These are phyloP conservation scores for Amniataba percoides DNA, from an alignment of 2,797 vertebrate genomes.

Conservation along the genomic window DNA sequence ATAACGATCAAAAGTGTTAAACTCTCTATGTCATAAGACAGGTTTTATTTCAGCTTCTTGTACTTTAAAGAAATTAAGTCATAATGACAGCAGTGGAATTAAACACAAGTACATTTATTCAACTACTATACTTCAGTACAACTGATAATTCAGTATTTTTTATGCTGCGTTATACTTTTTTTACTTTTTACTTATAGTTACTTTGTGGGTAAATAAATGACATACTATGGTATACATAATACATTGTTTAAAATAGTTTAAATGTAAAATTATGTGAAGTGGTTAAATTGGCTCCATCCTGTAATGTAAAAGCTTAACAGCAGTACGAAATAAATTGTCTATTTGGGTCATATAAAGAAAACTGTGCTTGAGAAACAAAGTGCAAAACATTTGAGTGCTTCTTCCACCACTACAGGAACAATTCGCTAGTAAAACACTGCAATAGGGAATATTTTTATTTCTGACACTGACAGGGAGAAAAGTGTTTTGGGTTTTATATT, in stretches of 20 bases:
- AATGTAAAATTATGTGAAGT: background rate
- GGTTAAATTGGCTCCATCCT: background rate
- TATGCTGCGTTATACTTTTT: too few species aligned
- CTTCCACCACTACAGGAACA: background rate
- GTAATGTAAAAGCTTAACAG: background rate
- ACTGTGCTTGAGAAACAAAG: too few species aligned
- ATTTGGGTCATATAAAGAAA: too few species aligned
- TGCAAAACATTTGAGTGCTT: background rate
- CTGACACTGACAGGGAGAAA: background rate
- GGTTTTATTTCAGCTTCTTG: too few species aligned
- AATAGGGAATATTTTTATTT: background rate
- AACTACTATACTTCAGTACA: too few species aligned
- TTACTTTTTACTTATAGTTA: background rate
- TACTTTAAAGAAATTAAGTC: too few species aligned
- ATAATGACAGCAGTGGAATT: too few species aligned
- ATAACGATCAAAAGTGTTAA: too few species aligned
- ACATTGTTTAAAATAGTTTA: background rate
- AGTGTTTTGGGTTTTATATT: background rate
- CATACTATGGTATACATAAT: background rate
- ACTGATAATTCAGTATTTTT: too few species aligned
- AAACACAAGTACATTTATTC: too few species aligned
- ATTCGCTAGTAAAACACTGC: background rate
- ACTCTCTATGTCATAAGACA: too few species aligned
- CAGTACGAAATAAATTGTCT: background rate
- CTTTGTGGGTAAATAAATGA: background rate